Evolutionary conservation across 2,888 invertebrate genomes (phyloP).

Genomic region (Ectemnius cavifrons): DNA sequence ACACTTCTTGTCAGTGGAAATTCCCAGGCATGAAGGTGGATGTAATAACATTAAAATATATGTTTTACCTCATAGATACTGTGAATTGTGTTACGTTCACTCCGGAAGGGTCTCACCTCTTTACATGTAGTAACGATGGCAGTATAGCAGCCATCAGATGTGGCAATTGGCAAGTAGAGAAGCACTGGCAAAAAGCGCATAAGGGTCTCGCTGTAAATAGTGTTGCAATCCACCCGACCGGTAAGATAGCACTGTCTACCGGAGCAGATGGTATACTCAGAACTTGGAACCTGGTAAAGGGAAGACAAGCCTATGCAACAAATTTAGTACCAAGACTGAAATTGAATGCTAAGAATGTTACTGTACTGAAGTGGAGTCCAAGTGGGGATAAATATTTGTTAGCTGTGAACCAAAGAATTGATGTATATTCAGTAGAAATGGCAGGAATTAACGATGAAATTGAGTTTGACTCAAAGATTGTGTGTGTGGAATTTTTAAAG

Average conservation of each 20-base stretch:
- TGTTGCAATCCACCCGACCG: constrained; percentile 91
- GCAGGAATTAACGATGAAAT: constrained; percentile 86
- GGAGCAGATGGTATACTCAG: constrained; percentile 90
- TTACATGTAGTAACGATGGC: constrained; percentile 92
- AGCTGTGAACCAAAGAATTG: constrained; percentile 85
- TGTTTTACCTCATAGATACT: constrained; percentile 79
- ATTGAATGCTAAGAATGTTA: constrained; percentile 69
- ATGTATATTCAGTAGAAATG: constrained; percentile 89
- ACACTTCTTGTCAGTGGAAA: background rate
- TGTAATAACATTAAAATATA: background rate
- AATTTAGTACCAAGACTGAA: constrained; percentile 82
- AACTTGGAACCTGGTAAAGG: constrained; percentile 97
- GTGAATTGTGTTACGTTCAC: constrained; percentile 89
- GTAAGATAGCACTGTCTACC: constrained; percentile 92
- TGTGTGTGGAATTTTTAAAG: constrained; percentile 84
- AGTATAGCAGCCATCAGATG: constrained; percentile 88
- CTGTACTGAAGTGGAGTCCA: constrained; percentile 84
- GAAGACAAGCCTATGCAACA: constrained; percentile 92
- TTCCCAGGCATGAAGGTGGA: too few relatives aligned
- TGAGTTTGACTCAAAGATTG: constrained; percentile 85
- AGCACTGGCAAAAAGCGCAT: constrained; percentile 90
- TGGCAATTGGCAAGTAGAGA: constrained; percentile 92
- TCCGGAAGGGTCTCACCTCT: constrained; percentile 86
- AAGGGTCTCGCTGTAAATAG: constrained; percentile 86
- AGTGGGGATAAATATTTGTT: constrained; percentile 88